Evolutionary conservation across 2,888 invertebrate genomes (phyloP).

Genomic region (Malacosoma neustria): DNA sequence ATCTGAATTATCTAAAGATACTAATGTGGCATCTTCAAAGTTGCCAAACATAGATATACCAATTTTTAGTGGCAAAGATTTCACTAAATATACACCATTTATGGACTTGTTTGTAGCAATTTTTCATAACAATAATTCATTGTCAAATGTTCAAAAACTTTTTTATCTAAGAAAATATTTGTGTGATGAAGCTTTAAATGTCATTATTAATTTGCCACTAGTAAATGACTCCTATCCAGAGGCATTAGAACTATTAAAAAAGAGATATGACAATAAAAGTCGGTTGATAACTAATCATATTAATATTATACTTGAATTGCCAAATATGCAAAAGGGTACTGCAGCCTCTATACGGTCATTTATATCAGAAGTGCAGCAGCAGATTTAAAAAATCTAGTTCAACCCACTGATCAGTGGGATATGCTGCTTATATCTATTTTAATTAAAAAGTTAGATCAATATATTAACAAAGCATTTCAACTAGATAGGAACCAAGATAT

Average conservation of each 20-base stretch:
- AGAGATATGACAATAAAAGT: slow-evolving; percentile 9
- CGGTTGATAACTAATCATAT: slow-evolving; percentile 7
- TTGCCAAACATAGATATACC: not conserved
- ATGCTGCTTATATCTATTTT: slow-evolving; percentile 6
- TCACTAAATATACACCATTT: not conserved
- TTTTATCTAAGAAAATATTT: slow-evolving; percentile 12
- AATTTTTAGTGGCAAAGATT: not conserved
- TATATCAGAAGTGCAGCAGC: slow-evolving; percentile 8
- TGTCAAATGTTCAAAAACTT: slow-evolving; percentile 8
- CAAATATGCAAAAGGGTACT: slow-evolving; percentile 11
- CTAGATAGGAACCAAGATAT: slow-evolving; percentile 6
- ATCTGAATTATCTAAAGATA: not conserved
- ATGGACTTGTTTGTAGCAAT: not conserved
- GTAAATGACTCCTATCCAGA: slow-evolving; percentile 7
- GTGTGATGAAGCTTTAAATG: slow-evolving; percentile 4
- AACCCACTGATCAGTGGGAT: slow-evolving; percentile 5
- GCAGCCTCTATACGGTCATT: slow-evolving; percentile 11
- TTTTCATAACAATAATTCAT: not conserved
- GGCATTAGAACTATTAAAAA: slow-evolving; percentile 6
- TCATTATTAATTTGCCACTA: slow-evolving; percentile 8
- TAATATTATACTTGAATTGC: slow-evolving; percentile 6
- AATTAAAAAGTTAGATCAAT: slow-evolving; percentile 5
- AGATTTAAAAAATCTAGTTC: slow-evolving; percentile 6
- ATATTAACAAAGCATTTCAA: slow-evolving; percentile 3
- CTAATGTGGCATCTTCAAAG: not conserved